A percentile compares a stretch with the other conserved stretches of the same genome.
Conservation (phyloP, 2,113 vertebrate species). For the Vulpes ferrilata region DNA sequence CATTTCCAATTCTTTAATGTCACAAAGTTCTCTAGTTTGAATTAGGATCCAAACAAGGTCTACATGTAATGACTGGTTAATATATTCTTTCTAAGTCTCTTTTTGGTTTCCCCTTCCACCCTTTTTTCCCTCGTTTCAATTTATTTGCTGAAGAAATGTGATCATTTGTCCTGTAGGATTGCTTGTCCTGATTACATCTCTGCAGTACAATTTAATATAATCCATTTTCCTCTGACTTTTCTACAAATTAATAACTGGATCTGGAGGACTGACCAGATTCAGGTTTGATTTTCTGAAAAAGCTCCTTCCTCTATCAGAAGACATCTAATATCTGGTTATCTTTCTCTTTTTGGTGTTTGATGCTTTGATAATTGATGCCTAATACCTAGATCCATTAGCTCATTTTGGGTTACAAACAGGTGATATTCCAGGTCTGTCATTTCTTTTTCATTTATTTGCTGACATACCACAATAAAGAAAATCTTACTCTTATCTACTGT, state of each 20-base stretch:
- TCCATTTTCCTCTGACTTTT: neutral
- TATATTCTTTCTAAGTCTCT: neutral
- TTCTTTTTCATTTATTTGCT: slow-evolving; percentile 28
- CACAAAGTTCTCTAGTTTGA: slow-evolving; percentile 28
- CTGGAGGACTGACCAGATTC: neutral
- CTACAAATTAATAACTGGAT: neutral
- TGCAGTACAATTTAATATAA: neutral
- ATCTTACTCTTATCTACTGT: neutral
- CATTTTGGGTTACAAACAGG: neutral
- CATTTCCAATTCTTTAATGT: neutral
- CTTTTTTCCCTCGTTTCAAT: neutral
- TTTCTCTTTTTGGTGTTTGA: neutral
- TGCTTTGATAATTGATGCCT: neutral
- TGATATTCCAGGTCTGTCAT: neutral
- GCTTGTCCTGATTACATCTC: neutral
- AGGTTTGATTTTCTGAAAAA: slow-evolving; percentile 7
- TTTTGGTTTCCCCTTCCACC: neutral
- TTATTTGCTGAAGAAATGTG: neutral
- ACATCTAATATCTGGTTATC: neutral
- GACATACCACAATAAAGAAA: slow-evolving; percentile 10
- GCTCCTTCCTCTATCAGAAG: neutral
- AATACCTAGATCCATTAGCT: neutral
- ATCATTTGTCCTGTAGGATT: neutral
- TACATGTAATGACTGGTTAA: neutral
- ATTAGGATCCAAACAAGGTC: neutral